Conservation (phyloP, 2,113 vertebrate species). For the Capricornis sumatraensis region DNA sequence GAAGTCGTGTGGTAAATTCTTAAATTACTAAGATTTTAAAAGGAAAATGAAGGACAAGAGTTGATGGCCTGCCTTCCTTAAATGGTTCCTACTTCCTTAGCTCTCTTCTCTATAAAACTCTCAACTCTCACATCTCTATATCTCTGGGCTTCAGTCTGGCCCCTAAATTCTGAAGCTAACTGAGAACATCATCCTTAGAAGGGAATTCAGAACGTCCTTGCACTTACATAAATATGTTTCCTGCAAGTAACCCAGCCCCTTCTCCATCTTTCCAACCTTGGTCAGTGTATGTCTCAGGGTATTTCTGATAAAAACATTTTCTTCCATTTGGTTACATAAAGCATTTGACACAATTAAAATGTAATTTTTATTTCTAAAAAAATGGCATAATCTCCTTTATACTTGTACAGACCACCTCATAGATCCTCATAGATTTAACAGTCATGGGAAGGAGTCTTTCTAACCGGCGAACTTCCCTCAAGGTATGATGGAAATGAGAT, state of each 20-base stretch:
- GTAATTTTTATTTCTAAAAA: neutral
- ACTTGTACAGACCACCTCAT: neutral
- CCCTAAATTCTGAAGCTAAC: neutral
- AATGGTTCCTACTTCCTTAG: neutral
- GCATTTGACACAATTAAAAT: neutral
- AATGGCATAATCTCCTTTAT: neutral
- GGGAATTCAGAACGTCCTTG: neutral
- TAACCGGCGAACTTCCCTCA: neutral
- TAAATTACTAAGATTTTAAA: neutral
- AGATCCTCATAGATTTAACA: neutral
- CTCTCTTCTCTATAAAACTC: neutral
- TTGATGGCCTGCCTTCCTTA: neutral
- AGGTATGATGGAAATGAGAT: neutral
- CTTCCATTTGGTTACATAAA: neutral
- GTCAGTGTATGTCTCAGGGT: neutral
- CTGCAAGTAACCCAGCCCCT: neutral
- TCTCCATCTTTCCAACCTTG: neutral
- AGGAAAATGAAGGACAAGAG: neutral
- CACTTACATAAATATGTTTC: neutral
- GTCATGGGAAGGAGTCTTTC: neutral
- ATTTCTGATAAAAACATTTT: neutral
- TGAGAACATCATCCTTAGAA: neutral
- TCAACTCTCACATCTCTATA: neutral
- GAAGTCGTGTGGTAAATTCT: neutral
- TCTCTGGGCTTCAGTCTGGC: neutral